Base-by-base conservation (phyloP, 2,113 vertebrate species). In the Paramormyrops kingsleyae region DNA sequence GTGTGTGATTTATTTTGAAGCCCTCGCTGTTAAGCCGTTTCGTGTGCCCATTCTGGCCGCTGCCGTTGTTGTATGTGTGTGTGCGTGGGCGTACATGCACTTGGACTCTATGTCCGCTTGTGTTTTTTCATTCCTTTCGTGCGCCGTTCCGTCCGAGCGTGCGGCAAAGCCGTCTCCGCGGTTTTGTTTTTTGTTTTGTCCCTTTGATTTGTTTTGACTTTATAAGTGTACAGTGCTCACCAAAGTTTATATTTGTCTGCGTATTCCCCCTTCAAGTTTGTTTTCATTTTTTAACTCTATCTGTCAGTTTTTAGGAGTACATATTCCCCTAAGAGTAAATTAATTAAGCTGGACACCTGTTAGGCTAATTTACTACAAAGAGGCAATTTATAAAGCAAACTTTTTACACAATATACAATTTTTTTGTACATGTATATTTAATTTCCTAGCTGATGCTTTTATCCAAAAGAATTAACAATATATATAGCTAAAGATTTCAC, bases 271-370 rank as follows among this genome's bases (percentile, higher is more conserved):
- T n/a, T 52, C 5, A 6, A 17, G 35, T 44, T 66, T 62, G 56
- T 88, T 42, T 49, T 49, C 6, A 39, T 50, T 39, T 70, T 86
- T 27, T 21, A 87, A 53, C 35, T 66, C 70, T 15, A 88, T 92
- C 89, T 92, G 88, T 87, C 90, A 88, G 89, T 89, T 90, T 90
- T 89, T 89, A 88, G 53, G 85, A 87, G 53, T 24, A 89, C 83
- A 59, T 3, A 50, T 90, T 92, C 91, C 87, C 92, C 87, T 92
- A 56, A 90, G 92, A 91, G 91, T 89, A 91, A 90, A 90, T 91
- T 93, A 91, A 93, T 94, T 94, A 94, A 95, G 94, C 90, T 91
- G 92, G 92, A 93, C 94, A 95, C 93, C 94, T 95, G 94, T 93
- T 93, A 93, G 92, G 90, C 90, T 91, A 93, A 93, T 93, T 88